phyloP scores from a whole-genome alignment of 2,113 vertebrate species.

The Zeus faber region DNA sequence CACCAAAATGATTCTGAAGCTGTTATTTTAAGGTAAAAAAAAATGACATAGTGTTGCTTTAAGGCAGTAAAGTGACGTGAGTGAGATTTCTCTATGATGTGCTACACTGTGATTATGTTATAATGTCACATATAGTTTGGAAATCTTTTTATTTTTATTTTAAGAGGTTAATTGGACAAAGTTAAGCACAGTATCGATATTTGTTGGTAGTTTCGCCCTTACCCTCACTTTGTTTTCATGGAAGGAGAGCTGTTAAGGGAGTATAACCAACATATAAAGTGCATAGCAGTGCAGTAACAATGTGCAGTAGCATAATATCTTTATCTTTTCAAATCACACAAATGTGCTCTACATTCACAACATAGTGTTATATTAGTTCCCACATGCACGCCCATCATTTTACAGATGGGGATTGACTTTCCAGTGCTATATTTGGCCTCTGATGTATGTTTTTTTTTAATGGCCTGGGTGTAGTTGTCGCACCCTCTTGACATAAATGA shows the following conservation, averaged over 20 bases:
- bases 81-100: too few species aligned
- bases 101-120: too few species aligned
- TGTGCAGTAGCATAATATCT: conserved; percentile 15
- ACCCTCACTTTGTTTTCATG: not conserved
- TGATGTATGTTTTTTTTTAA: conserved; percentile 41
- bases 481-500: conserved; percentile 42
- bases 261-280: too few species aligned
- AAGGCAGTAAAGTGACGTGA: too few species aligned
- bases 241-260: not conserved
- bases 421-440: conserved; percentile 47
- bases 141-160: too few species aligned
- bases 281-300: not conserved
- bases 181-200: too few species aligned
- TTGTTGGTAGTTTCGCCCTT: conserved; percentile 16
- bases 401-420: conserved; percentile 57
- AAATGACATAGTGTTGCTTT: too few species aligned
- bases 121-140: too few species aligned
- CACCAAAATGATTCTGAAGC: too few species aligned
- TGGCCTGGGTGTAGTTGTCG: conserved; percentile 47
- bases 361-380: conserved; percentile 25
- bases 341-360: not conserved
- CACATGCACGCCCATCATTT: conserved; percentile 54
- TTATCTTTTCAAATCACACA: not conserved
- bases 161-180: too few species aligned
- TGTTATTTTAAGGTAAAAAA: too few species aligned